phyloP scores from a whole-genome alignment of 1,140 invertebrate species.

The Drosophila kurseongensis region DNA sequence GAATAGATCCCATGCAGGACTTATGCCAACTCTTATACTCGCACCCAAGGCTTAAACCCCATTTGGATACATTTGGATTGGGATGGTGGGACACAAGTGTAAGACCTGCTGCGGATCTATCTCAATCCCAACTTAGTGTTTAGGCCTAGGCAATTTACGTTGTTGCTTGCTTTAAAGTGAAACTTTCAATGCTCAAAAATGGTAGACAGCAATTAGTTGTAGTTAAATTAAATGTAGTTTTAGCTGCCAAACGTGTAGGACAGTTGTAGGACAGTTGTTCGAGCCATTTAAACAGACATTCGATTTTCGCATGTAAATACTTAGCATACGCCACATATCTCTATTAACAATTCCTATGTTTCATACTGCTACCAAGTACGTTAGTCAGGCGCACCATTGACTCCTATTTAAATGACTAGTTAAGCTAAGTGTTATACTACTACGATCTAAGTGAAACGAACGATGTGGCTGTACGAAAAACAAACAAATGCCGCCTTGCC shows the following conservation, averaged over 20 bases:
- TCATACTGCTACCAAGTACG: not conserved
- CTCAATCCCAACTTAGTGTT: slow-evolving; percentile 29
- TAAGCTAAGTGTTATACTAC: slow-evolving; percentile 26
- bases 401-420: slow-evolving; percentile 15
- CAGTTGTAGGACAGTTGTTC: slow-evolving; percentile 6
- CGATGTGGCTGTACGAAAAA: slow-evolving; percentile 22
- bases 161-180: slow-evolving; percentile 70
- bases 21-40: slow-evolving; percentile 26
- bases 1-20: slow-evolving; percentile 33
- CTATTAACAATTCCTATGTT: slow-evolving; percentile 9
- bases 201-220: slow-evolving; percentile 26
- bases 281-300: slow-evolving; percentile 39
- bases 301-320: slow-evolving; percentile 49
- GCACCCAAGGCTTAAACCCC: slow-evolving; percentile 14
- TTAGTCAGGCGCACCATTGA: slow-evolving; percentile 12
- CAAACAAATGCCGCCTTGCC: slow-evolving; percentile 37
- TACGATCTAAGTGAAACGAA: slow-evolving; percentile 10
- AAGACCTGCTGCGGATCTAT: slow-evolving; percentile 27
- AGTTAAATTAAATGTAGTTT: not conserved
- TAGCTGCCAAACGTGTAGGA: slow-evolving; percentile 7
- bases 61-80: not conserved
- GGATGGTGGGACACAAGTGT: not conserved
- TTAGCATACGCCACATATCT: slow-evolving; percentile 17
- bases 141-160: slow-evolving; percentile 49
- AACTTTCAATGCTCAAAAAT: slow-evolving; percentile 79